phyloP scores from a whole-genome alignment of 2,113 vertebrate genomes.

The Thunnus thynnus region DNA sequence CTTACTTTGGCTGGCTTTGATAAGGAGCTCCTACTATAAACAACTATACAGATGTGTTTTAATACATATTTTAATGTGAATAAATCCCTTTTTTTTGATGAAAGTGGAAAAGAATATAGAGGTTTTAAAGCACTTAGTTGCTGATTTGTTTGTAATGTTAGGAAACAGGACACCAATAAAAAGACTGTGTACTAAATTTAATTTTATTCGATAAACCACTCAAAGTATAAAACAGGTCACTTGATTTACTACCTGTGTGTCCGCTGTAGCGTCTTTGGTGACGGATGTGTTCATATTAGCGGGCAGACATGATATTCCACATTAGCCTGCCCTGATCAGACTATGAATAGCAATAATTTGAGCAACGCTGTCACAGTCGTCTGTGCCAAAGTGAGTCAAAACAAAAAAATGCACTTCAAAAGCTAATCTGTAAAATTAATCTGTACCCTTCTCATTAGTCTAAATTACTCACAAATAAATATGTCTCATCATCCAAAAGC shows the following conservation, averaged over 20 bases:
- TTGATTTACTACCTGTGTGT: background rate
- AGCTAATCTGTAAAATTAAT: too few relatives aligned
- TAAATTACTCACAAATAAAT: too few relatives aligned
- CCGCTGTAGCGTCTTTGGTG: background rate
- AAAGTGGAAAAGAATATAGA: background rate
- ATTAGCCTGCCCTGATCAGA: slow-evolving; percentile 24
- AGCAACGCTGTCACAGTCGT: background rate
- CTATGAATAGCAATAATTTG: slow-evolving; percentile 27
- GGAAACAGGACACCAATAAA: too few relatives aligned
- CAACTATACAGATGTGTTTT: background rate
- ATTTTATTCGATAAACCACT: too few relatives aligned
- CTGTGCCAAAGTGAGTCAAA: slow-evolving; percentile 11
- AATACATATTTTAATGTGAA: background rate
- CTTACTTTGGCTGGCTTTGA: background rate
- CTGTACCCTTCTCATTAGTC: background rate
- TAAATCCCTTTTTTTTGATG: background rate
- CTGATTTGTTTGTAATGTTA: too few relatives aligned
- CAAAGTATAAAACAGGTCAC: too few relatives aligned
- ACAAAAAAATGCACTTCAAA: background rate
- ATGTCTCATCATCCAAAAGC: too few relatives aligned
- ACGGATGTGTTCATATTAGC: slow-evolving; percentile 44
- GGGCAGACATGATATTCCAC: slow-evolving; percentile 51
- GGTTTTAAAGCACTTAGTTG: background rate
- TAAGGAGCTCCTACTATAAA: background rate
- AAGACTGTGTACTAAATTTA: too few relatives aligned